phyloP scores from a whole-genome alignment of 2,113 vertebrate species.

The Pyrgilauda ruficollis region DNA sequence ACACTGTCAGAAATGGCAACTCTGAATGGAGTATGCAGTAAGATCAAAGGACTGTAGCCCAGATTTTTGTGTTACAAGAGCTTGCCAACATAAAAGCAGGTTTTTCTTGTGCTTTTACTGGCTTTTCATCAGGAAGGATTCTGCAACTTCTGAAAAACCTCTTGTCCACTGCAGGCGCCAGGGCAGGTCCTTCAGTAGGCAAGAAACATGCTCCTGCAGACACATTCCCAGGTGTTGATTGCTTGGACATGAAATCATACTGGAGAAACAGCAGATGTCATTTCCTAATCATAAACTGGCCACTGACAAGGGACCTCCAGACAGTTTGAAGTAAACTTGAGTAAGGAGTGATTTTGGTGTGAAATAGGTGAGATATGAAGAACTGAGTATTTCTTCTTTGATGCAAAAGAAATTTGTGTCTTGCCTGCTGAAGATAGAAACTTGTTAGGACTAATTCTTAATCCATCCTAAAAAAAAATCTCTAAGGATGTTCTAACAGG shows the following conservation, averaged over 20 bases:
- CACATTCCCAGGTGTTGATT: not conserved
- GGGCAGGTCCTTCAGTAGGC: not conserved
- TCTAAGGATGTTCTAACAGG: not conserved
- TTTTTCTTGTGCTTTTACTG: not conserved
- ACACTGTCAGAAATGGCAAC: not conserved
- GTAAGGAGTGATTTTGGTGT: not conserved
- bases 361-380: not conserved
- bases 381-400: not conserved
- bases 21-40: not conserved
- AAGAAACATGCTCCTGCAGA: not conserved
- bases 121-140: not conserved
- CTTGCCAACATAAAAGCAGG: fast-evolving
- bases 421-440: not conserved
- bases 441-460: not conserved
- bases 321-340: not conserved
- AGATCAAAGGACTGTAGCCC: not conserved
- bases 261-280: not conserved
- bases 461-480: not conserved
- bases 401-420: not conserved
- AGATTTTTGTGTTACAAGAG: not conserved
- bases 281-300: not conserved
- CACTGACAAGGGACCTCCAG: not conserved
- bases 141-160: not conserved
- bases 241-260: not conserved
- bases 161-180: not conserved